Conservation (phyloP, 2,113 vertebrate genomes). For the Coryphaenoides rupestris region DNA sequence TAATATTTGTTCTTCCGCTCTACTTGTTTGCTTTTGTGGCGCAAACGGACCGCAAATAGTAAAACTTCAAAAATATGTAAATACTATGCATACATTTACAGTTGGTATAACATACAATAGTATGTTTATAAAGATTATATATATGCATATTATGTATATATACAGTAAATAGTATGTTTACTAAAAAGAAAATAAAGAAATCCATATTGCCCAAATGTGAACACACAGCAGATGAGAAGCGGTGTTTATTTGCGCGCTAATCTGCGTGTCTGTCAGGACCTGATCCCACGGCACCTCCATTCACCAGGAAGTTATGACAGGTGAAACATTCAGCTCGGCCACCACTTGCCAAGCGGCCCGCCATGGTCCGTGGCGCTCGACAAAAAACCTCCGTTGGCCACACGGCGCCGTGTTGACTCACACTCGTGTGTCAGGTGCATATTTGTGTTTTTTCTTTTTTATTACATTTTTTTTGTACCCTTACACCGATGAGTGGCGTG, state of each 20-base stretch:
- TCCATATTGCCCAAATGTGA: too few species aligned
- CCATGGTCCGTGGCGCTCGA: not conserved
- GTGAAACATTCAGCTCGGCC: not conserved
- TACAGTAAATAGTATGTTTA: too few species aligned
- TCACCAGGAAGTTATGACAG: not conserved
- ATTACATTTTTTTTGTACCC: too few species aligned
- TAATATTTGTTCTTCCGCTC: too few species aligned
- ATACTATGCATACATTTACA: too few species aligned
- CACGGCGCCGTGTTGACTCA: not conserved
- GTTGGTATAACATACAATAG: too few species aligned
- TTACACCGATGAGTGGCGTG: not conserved
- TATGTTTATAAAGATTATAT: too few species aligned
- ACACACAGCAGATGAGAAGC: not conserved
- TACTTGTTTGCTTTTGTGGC: too few species aligned
- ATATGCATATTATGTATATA: too few species aligned
- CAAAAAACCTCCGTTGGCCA: not conserved
- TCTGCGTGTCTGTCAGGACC: not conserved
- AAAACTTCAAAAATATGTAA: too few species aligned
- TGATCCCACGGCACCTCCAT: not conserved
- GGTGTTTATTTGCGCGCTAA: not conserved
- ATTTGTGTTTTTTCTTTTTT: not conserved
- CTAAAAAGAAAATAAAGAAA: too few species aligned
- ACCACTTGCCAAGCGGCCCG: not conserved
- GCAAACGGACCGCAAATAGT: too few species aligned
- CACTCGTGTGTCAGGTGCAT: not conserved